A percentile compares a stretch with the other conserved stretches of the same genome.
phyloP scores from a whole-genome alignment of 2,113 vertebrate species.

The Mesitornis unicolor region DNA sequence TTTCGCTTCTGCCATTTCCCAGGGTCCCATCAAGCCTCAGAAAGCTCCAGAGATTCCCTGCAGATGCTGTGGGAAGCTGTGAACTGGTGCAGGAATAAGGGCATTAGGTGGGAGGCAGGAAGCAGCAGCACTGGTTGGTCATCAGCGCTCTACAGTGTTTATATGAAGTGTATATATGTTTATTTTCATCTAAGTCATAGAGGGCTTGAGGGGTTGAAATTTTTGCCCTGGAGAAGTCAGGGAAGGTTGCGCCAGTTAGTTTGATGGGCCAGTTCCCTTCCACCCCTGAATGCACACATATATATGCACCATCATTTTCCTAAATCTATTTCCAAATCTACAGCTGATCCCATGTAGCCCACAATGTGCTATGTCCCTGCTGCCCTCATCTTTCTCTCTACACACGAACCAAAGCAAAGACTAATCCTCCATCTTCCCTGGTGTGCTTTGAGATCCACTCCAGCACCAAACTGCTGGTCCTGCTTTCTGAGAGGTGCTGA shows the following conservation, averaged over 20 bases:
- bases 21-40: neutral
- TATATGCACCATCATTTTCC: neutral
- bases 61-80: neutral
- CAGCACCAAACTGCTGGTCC: neutral
- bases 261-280: neutral
- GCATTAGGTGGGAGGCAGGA: neutral
- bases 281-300: neutral
- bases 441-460: neutral
- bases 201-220: neutral
- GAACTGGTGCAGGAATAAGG: neutral
- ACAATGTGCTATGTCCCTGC: neutral
- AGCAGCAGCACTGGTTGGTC: neutral
- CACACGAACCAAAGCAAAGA: neutral
- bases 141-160: neutral
- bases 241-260: neutral
- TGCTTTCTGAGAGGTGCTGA: neutral
- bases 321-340: neutral
- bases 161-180: no score
- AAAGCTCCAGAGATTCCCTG: neutral
- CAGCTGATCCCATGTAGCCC: neutral
- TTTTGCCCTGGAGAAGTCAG: neutral
- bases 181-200: neutral
- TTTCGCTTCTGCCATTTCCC: neutral
- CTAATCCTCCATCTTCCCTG: neutral
- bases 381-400: neutral